Conservation (phyloP, 2,113 vertebrate genomes). For the Rhineura floridana region DNA sequence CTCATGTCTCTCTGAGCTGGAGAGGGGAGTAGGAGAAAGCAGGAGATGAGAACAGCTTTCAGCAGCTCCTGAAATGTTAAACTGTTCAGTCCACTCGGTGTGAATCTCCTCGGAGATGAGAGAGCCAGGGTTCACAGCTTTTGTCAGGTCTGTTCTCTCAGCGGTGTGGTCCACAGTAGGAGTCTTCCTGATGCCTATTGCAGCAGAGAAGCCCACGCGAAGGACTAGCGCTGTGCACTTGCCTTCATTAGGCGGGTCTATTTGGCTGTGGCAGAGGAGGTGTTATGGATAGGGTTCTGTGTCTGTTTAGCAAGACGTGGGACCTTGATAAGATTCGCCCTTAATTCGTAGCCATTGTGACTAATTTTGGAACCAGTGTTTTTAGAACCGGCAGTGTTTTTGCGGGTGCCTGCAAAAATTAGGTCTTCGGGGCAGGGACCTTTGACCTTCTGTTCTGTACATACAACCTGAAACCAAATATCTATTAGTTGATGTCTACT, state of each 20-base stretch:
- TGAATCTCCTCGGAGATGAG: background rate
- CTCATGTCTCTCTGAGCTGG: background rate
- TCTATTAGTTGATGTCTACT: background rate
- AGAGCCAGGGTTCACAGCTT: background rate
- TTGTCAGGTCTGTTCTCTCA: background rate
- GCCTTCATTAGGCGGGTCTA: background rate
- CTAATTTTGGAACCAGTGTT: background rate
- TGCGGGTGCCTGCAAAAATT: too few relatives aligned
- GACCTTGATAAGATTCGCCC: background rate
- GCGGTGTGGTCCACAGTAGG: background rate
- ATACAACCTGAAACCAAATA: background rate
- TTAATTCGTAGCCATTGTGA: background rate
- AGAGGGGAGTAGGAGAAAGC: background rate
- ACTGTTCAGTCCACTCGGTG: background rate
- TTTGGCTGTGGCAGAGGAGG: background rate
- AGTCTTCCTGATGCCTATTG: background rate
- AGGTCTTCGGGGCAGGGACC: background rate
- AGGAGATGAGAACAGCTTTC: background rate
- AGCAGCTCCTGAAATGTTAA: background rate
- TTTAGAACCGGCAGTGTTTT: too few relatives aligned
- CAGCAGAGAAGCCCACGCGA: too few relatives aligned
- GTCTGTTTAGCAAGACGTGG: background rate
- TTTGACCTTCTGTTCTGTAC: background rate
- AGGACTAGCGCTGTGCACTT: background rate
- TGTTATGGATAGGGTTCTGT: background rate